Evolutionary conservation across 2,113 vertebrate species (phyloP), one percentile per base, ranked within the genome.

Genomic region (Riparia riparia): DNA sequence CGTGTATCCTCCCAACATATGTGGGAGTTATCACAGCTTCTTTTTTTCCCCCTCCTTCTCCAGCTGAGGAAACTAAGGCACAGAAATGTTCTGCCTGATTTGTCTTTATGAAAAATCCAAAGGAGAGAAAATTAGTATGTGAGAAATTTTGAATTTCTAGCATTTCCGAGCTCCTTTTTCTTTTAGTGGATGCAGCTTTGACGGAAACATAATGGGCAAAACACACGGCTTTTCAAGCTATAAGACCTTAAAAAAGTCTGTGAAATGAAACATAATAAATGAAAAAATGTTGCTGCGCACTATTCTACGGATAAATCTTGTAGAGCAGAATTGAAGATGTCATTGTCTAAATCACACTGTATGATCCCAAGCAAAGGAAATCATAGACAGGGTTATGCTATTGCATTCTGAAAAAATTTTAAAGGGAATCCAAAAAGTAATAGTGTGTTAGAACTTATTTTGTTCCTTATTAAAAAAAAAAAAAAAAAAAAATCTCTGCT

Each of bases 21-120:
- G 90, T 93, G 82, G 95, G 93, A 96, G 82, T 93, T 86, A 77
- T 74, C 82, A 95, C 85, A 94, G 93, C 76, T 91, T 95, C 93
- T 79, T 91, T 93, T 91, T 94, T 57, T 32, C 25, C 44, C 49
- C 26, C 71, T 91, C 21, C 49, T 83, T 93, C 61, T 96, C 91
- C 96, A 95, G 91, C 91, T 94, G 90, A 96, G 93, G 95, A 96
- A 96, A 96, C 96, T 93, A 95, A 96, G 95, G 86, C 79, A 90
- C 84, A 85, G 70, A 91, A 97, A 72, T 90, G 66, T 72, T 61
- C 70, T 82, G 73, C 84, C 68, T 90, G 82, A 82, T 90, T 96
- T 90, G 84, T 87, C 87, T 93, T 94, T 93, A 91, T 94, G 82
- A 95, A 91, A 96, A 91, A 96, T 80, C 91, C 71, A 95, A 77